Percentiles rank a stretch among this genome's conserved stretches.
Conservation (phyloP, 2,113 vertebrate species). For the Bufo bufo region DNA sequence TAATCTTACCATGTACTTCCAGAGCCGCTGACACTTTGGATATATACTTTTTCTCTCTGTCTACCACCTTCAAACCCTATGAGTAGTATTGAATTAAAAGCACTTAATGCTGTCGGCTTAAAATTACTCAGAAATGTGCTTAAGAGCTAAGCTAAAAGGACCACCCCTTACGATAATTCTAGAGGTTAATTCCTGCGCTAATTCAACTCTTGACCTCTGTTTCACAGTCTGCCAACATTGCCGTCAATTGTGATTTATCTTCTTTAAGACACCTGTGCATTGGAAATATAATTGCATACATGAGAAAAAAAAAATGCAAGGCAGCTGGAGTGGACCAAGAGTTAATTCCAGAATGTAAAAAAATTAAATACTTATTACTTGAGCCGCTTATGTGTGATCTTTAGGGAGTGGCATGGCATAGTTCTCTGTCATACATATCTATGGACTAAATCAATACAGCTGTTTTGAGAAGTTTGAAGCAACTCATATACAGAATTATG, state of each 20-base stretch:
- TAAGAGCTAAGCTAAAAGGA: conserved; percentile 45
- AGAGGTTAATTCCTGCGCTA: conserved; percentile 54
- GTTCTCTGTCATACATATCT: not conserved
- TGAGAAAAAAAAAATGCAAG: not conserved
- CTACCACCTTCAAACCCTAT: conserved; percentile 1
- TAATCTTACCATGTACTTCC: conserved; percentile 52
- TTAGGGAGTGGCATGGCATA: not conserved
- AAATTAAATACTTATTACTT: not conserved
- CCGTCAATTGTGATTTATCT: conserved; percentile 56
- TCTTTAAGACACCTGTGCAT: conserved; percentile 44
- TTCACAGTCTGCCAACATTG: conserved; percentile 39
- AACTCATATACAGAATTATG: not conserved
- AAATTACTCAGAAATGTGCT: conserved; percentile 47
- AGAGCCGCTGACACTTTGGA: conserved; percentile 8
- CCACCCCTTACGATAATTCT: conserved; percentile 42
- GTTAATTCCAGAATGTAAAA: not conserved
- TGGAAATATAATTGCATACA: conserved; percentile 1
- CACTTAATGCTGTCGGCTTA: conserved; percentile 47
- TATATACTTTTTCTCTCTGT: conserved; percentile 14
- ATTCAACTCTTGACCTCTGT: conserved; percentile 54
- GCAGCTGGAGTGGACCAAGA: not conserved
- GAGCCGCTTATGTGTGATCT: conserved; percentile 25
- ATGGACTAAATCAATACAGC: not conserved
- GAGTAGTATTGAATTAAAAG: conserved; percentile 50
- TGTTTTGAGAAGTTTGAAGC: not conserved